Conservation (phyloP, 2,113 vertebrate species). For the Paramormyrops kingsleyae region DNA sequence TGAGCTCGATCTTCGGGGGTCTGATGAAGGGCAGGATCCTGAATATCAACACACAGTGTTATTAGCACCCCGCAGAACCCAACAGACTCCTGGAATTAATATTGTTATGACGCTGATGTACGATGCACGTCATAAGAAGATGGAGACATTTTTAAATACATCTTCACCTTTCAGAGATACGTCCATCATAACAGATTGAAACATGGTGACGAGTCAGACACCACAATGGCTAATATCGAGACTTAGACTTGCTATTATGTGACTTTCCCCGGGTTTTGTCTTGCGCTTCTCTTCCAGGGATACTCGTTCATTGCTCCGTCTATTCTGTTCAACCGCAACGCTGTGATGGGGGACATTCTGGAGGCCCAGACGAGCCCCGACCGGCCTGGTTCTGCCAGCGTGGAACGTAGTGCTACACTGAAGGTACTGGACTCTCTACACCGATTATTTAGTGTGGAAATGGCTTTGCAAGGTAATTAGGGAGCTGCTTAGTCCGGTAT, state of each 20-base stretch:
- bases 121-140: not conserved
- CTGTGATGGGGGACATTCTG: slow-evolving; percentile 74
- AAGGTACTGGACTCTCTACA: slow-evolving; percentile 56
- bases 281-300: slow-evolving; percentile 54
- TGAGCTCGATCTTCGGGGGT: not conserved
- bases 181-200: not conserved
- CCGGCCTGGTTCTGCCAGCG: slow-evolving; percentile 68
- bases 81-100: not conserved
- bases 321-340: slow-evolving; percentile 82
- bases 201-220: not conserved
- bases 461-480: not conserved
- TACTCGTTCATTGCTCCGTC: slow-evolving; percentile 88
- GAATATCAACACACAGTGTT: not conserved
- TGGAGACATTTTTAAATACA: not conserved
- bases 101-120: not conserved
- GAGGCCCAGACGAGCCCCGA: slow-evolving; percentile 59
- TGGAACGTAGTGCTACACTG: slow-evolving; percentile 79
- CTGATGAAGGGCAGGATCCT: not conserved
- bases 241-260: not conserved
- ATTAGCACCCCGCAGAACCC: not conserved
- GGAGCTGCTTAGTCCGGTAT: not conserved
- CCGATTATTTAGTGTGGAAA: not conserved
- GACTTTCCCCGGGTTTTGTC: not conserved
- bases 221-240: not conserved
- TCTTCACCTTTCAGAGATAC: not conserved